Evolutionary conservation across 92 coral and sea anemone species (phyloP), one percentile per base, ranked within the genome.

Genomic region (Parazoanthus swiftii): DNA sequence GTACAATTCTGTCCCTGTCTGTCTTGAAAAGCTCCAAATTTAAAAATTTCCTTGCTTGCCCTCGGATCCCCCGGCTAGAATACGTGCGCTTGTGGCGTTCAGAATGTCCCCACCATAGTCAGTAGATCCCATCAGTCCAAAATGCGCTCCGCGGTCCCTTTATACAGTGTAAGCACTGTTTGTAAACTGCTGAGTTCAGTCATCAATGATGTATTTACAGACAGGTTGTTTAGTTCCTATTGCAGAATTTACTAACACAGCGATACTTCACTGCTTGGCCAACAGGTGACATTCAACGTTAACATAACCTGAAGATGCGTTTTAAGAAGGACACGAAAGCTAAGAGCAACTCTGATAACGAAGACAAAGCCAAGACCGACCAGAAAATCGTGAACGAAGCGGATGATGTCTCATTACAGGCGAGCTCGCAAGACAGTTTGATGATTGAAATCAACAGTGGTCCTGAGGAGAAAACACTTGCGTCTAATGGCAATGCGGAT

Each of bases 371-470:
- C 44, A 29, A 8, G 4, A 29, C 11, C 18, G 43, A 46, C 3
- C 1, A 15, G 48, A 76, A 42, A 20, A 16, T 37, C 8, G 14
- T 51, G 18, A 29, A 9, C 14, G 51, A 44, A 16, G 2, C 36
- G 13, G 78, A 84, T 54, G 77, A 33, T 48, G 46, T 84, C 4
- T 84, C 87, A 10, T 70, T 72, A 46, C 79, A 84, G 33, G 70
- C 79, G 1, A 7, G 44, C 63, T 84, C 87, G 2, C 87, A 84
- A 84, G 87, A 84, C 46, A 84, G 87, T 75, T 23, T 84, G 79
- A 48, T 71, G 43, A 16, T 44, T 18, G 87, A 84, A 36, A 44
- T 44, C 4, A 39, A 44, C 8, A 63, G 50, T 42, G 33, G 29
- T 16, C 6, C 46, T 35, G 85, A 58, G 4, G 71, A 80, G 8